Percentiles rank a stretch among this genome's conserved stretches.
phyloP scores from a whole-genome alignment of 2,113 vertebrate species.

The Cyprinodon brontotheroides region DNA sequence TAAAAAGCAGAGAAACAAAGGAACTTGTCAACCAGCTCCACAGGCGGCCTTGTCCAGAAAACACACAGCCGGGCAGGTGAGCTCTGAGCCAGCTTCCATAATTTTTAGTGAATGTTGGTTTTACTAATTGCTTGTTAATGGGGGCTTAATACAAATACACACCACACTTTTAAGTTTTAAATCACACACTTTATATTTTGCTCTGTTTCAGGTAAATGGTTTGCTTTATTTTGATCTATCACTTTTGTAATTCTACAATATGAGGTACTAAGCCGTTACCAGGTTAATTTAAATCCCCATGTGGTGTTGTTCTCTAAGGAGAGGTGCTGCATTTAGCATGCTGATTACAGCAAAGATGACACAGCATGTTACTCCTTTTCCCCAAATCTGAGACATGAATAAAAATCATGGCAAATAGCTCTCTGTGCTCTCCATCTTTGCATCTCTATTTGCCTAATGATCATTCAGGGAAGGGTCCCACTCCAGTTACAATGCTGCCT shows the following conservation, averaged over 20 bases:
- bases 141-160: not conserved
- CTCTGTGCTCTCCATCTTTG: constrained; percentile 15
- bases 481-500: constrained; percentile 72
- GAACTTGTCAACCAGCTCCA: too few species aligned
- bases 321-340: not conserved
- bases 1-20: too few species aligned
- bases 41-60: too few species aligned
- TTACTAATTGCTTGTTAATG: not conserved
- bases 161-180: not conserved
- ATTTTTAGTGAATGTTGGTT: not conserved
- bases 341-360: constrained; percentile 23
- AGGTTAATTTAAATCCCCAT: not conserved
- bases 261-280: not conserved
- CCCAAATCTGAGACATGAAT: constrained; percentile 18
- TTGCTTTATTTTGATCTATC: not conserved
- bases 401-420: constrained; percentile 37
- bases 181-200: not conserved
- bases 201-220: not conserved
- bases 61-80: too few species aligned
- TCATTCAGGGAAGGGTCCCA: constrained; percentile 47
- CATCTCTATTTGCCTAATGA: constrained; percentile 67
- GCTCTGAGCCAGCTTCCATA: too few species aligned
- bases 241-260: too few species aligned
- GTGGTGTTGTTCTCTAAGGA: constrained; percentile 1
- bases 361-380: not conserved